These are phyloP conservation scores for Oenanthe melanoleuca DNA, from an alignment of 2,113 vertebrate genomes.

Conservation along the genomic window DNA sequence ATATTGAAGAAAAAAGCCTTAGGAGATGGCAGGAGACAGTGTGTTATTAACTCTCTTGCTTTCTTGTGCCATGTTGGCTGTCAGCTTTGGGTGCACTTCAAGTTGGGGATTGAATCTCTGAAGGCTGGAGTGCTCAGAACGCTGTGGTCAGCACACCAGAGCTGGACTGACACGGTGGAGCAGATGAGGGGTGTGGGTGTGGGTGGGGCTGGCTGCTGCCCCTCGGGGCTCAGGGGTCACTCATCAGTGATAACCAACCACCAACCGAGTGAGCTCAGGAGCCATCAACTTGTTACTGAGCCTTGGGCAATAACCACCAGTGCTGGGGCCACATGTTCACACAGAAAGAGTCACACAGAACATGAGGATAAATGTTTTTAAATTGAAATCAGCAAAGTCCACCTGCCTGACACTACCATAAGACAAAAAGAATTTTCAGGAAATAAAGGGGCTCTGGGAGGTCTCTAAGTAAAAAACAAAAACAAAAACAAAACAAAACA, in stretches of 20 bases:
- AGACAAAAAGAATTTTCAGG: background rate
- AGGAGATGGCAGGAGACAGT: conserved; percentile 22
- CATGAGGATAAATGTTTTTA: background rate
- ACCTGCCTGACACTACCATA: background rate
- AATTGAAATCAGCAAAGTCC: background rate
- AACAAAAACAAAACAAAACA: background rate
- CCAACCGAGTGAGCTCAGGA: background rate
- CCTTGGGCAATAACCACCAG: background rate
- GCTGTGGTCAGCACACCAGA: background rate
- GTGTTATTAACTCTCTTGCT: conserved; percentile 44
- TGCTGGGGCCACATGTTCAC: background rate
- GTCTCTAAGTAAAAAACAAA: background rate
- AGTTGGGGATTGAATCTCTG: background rate
- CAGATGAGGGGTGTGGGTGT: background rate
- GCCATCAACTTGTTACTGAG: accelerated
- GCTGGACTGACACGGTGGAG: accelerated
- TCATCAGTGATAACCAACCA: background rate
- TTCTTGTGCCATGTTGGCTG: background rate
- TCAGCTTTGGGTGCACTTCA: conserved; percentile 18
- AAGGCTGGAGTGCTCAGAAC: background rate
- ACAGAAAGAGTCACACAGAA: background rate
- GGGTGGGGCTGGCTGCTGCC: background rate
- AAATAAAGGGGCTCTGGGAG: background rate
- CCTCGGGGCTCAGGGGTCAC: background rate
- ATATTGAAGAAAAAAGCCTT: conserved; percentile 52